A percentile compares a stretch with the other conserved stretches of the same genome.
Conservation (phyloP, 2,888 invertebrate species). For the Flexamia atlantica region DNA sequence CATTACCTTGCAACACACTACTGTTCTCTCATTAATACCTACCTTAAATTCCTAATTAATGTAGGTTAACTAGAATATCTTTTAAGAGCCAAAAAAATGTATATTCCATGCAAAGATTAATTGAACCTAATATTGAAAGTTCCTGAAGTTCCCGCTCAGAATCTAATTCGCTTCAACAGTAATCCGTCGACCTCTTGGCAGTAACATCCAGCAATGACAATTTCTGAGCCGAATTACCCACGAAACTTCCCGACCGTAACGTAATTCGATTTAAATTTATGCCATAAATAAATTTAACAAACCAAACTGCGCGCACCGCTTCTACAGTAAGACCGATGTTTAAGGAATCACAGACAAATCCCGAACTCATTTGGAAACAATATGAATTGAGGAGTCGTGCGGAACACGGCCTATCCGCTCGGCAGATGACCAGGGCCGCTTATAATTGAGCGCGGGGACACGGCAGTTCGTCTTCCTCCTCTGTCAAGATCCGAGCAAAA, state of each 20-base stretch:
- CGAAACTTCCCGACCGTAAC: neutral
- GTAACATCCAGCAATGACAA: neutral
- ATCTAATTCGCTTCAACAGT: too few relatives aligned
- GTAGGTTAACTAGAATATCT: too few relatives aligned
- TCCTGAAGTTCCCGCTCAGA: too few relatives aligned
- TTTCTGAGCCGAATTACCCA: neutral
- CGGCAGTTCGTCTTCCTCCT: conserved; percentile 24
- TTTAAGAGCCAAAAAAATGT: too few relatives aligned
- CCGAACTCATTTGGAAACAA: conserved; percentile 57
- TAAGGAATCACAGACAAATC: conserved; percentile 60
- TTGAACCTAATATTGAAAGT: too few relatives aligned
- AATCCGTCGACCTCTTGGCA: too few relatives aligned
- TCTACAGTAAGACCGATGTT: conserved; percentile 24
- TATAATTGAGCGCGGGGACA: conserved; percentile 47
- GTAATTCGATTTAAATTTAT: conserved; percentile 56
- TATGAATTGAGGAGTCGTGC: conserved; percentile 31
- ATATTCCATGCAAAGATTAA: too few relatives aligned
- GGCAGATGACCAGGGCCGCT: conserved; percentile 37
- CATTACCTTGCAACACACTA: too few relatives aligned
- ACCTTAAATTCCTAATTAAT: too few relatives aligned
- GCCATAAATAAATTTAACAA: conserved; percentile 55
- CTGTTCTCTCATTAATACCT: too few relatives aligned
- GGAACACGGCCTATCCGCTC: conserved; percentile 29
- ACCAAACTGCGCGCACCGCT: neutral
- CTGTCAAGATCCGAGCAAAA: conserved; percentile 42